Percentiles rank a stretch among this genome's conserved stretches.
These are phyloP conservation scores for Apodemia zela DNA, from an alignment of 2,888 invertebrate species.

Conservation along the genomic window DNA sequence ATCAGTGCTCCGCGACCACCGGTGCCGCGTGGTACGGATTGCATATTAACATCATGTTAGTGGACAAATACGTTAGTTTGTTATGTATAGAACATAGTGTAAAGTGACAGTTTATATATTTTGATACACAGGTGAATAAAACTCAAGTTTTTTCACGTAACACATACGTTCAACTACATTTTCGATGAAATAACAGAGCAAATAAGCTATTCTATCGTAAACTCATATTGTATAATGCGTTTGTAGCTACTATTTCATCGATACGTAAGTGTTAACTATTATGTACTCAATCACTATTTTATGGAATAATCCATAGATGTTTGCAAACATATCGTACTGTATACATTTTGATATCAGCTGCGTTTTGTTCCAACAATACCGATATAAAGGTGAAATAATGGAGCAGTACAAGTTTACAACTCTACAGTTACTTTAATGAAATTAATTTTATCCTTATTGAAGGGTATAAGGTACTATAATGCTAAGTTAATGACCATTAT, in stretches of 20 bases:
- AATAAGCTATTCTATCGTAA: background rate
- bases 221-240: background rate
- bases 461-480: too few relatives aligned
- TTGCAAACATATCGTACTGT: background rate
- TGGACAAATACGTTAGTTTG: conserved; percentile 61
- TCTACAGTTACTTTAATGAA: background rate
- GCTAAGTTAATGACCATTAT: too few relatives aligned
- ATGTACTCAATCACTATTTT: conserved; percentile 18
- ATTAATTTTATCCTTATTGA: too few relatives aligned
- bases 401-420: background rate
- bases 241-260: conserved; percentile 16
- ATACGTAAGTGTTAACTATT: conserved; percentile 20
- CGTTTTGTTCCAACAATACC: background rate
- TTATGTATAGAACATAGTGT: conserved; percentile 50
- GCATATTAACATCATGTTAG: conserved; percentile 55
- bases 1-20: conserved; percentile 71
- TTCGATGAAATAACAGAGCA: background rate
- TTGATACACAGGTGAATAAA: conserved; percentile 56
- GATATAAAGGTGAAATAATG: background rate
- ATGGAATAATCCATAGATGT: conserved; percentile 18
- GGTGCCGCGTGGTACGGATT: conserved; percentile 61
- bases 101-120: conserved; percentile 49
- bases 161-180: background rate
- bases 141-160: conserved; percentile 23
- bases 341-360: background rate